Conservation (phyloP, 2,888 invertebrate genomes). For the Dicranocentrus wangi region DNA sequence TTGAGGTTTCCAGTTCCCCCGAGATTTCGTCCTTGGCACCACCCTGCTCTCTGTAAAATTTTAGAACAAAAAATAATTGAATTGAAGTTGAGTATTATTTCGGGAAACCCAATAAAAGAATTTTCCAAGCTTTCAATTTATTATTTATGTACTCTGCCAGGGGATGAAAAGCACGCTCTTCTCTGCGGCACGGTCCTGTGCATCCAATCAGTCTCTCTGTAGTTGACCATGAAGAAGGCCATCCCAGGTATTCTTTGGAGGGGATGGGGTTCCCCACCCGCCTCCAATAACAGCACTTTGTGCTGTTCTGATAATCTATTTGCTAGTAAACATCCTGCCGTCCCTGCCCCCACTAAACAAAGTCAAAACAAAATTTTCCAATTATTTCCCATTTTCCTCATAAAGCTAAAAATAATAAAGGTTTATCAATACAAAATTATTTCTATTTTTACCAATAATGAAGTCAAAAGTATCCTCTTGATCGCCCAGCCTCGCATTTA, state of each 20-base stretch:
- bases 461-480: conserved; percentile 68
- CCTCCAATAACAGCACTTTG: conserved; percentile 61
- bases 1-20: conserved; percentile 63
- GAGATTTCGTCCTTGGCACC: conserved; percentile 55
- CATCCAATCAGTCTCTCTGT: conserved; percentile 63
- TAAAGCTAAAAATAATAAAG: not conserved
- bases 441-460: conserved; percentile 56
- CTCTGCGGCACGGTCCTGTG: conserved; percentile 65
- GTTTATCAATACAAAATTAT: conserved; percentile 14
- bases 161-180: conserved; percentile 55
- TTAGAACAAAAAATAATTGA: not conserved
- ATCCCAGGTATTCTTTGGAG: conserved; percentile 66
- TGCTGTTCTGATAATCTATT: conserved; percentile 61
- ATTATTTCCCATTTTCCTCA: not conserved
- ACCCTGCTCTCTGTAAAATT: conserved; percentile 34
- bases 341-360: conserved; percentile 62
- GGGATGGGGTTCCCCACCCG: conserved; percentile 67
- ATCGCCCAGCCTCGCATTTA: conserved; percentile 66
- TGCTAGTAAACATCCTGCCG: conserved; percentile 59
- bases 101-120: too few relatives aligned
- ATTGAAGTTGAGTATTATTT: too few relatives aligned
- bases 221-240: conserved; percentile 65
- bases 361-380: conserved; percentile 8
- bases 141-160: conserved; percentile 23
- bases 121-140: not conserved